Conservation (phyloP, 2,113 vertebrate genomes). For the Gulo gulo region DNA sequence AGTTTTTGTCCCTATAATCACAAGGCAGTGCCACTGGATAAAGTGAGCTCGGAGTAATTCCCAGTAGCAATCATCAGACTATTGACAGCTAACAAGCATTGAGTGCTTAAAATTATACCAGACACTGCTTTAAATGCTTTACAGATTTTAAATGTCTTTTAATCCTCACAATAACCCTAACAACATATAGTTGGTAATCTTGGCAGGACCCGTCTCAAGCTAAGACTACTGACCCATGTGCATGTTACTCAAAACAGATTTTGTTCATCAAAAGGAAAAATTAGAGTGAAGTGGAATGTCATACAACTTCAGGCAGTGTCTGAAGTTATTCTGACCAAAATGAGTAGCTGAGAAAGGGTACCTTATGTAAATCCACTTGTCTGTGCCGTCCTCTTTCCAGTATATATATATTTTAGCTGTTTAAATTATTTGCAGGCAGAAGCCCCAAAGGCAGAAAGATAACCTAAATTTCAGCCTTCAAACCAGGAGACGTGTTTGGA, state of each 20-base stretch:
- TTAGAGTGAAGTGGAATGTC: conserved; percentile 10
- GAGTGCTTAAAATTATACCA: background rate
- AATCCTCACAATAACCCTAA: background rate
- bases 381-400: background rate
- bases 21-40: background rate
- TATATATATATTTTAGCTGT: background rate
- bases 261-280: background rate
- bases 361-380: background rate
- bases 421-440: background rate
- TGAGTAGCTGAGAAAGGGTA: background rate
- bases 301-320: conserved; percentile 56
- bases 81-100: background rate
- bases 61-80: background rate
- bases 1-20: background rate
- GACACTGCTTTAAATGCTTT: background rate
- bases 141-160: background rate
- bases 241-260: background rate
- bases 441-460: background rate
- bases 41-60: background rate
- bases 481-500: background rate
- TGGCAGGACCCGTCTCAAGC: background rate
- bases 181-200: background rate
- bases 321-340: conserved; percentile 28
- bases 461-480: background rate
- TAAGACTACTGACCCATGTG: conserved; percentile 64